Conservation (phyloP, 2,113 vertebrate genomes). For the Ivindomyrus marchei region DNA sequence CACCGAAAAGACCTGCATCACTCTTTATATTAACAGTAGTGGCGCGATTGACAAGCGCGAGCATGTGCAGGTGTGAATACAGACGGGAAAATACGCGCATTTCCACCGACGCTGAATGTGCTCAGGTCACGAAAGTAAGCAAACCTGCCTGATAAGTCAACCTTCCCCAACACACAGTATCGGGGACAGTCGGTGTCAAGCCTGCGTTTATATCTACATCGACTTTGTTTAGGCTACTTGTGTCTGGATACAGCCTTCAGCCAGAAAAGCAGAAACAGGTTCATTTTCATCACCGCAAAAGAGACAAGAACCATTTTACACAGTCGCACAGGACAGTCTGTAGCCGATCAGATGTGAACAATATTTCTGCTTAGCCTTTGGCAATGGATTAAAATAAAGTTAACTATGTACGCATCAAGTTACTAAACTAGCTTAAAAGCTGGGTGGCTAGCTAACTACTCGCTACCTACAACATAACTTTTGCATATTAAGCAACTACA, state of each 20-base stretch:
- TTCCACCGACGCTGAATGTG: not conserved
- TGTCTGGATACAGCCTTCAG: not conserved
- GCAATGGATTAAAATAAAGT: not conserved
- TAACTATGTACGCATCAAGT: conserved; percentile 3
- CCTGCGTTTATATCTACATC: not conserved
- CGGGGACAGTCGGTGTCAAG: not conserved
- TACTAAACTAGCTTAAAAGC: not conserved
- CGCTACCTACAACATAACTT: not conserved
- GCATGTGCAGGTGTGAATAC: not conserved
- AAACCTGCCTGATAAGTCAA: not conserved
- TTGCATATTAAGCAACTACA: not conserved
- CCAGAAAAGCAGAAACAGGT: not conserved
- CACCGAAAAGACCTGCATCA: not conserved
- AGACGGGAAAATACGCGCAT: not conserved
- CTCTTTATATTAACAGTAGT: not conserved
- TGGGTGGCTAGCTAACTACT: not conserved
- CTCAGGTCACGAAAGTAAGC: not conserved
- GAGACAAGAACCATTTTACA: not conserved
- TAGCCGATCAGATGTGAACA: not conserved
- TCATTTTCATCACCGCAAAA: not conserved
- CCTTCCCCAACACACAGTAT: not conserved
- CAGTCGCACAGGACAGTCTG: not conserved
- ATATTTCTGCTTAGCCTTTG: not conserved
- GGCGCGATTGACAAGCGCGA: not conserved
- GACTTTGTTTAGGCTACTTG: not conserved